These are phyloP conservation scores for Sakesphorus luctuosus DNA, from an alignment of 2,113 vertebrate genomes.

Conservation along the genomic window DNA sequence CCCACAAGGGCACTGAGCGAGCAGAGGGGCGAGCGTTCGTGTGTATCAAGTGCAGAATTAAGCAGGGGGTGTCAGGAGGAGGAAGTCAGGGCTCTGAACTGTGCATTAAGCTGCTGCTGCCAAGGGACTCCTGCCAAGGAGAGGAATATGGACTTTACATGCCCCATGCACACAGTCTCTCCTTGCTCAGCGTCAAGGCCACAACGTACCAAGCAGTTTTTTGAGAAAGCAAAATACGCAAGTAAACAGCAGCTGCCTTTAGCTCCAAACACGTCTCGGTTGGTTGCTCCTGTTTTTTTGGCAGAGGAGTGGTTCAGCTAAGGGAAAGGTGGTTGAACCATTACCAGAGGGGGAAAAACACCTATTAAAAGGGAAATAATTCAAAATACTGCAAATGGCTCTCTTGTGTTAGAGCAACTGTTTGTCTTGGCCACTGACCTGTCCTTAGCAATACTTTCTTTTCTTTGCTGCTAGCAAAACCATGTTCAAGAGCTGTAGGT, in stretches of 20 bases:
- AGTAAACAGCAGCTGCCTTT: not conserved
- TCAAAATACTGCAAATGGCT: not conserved
- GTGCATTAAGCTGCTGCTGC: not conserved
- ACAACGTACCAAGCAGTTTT: not conserved
- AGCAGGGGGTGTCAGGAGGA: not conserved
- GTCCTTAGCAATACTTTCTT: not conserved
- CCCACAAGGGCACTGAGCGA: not conserved
- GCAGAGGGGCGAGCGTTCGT: accelerated
- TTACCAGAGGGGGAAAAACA: not conserved
- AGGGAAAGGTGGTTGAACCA: conserved; percentile 2
- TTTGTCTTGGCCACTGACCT: not conserved
- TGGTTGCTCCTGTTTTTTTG: conserved; percentile 15
- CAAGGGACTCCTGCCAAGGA: not conserved
- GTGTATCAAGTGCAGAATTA: not conserved
- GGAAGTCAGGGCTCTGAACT: not conserved
- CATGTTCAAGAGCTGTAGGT: not conserved
- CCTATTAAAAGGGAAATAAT: not conserved
- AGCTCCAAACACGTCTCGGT: not conserved
- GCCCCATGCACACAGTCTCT: not conserved
- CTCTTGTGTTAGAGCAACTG: not conserved
- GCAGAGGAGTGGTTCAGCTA: not conserved
- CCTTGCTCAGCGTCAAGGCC: not conserved
- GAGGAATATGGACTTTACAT: not conserved
- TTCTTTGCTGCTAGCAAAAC: not conserved
- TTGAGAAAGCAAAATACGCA: not conserved